These are phyloP conservation scores for Lomographa bimaculata DNA, from an alignment of 2,888 invertebrate species.

Conservation along the genomic window DNA sequence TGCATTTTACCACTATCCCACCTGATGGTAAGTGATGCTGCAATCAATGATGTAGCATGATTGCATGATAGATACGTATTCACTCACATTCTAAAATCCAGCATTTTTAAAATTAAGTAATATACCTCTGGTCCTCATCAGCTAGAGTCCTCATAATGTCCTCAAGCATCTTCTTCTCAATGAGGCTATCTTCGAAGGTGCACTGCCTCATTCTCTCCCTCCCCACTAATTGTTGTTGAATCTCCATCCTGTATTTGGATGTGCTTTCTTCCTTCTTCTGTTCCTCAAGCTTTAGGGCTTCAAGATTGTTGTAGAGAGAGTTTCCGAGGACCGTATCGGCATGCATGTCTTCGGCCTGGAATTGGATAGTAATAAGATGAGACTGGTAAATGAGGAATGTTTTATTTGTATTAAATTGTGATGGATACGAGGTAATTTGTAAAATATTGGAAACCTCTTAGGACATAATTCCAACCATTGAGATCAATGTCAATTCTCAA, in stretches of 20 bases:
- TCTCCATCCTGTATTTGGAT: conserved; percentile 70
- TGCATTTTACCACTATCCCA: too few relatives aligned
- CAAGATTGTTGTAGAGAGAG: conserved; percentile 61
- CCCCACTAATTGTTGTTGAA: conserved; percentile 84
- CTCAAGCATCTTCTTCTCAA: conserved; percentile 85
- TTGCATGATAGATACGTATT: too few relatives aligned
- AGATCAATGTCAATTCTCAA: too few relatives aligned
- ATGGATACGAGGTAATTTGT: too few relatives aligned
- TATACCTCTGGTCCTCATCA: conserved; percentile 84
- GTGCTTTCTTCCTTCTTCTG: conserved; percentile 45
- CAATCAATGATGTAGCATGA: too few relatives aligned
- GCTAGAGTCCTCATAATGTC: conserved; percentile 83
- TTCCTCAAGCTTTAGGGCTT: conserved; percentile 57
- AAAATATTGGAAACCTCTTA: too few relatives aligned
- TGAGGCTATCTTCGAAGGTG: conserved; percentile 81
- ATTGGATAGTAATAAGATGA: too few relatives aligned
- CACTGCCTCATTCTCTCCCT: conserved; percentile 75
- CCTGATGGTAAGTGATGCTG: too few relatives aligned
- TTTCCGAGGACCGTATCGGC: conserved; percentile 58
- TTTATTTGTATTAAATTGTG: too few relatives aligned
- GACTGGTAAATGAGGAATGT: too few relatives aligned
- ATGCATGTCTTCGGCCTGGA: conserved; percentile 61
- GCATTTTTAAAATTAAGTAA: neutral
- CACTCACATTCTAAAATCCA: too few relatives aligned
- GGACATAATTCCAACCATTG: too few relatives aligned